Base-by-base conservation (phyloP, 2,888 invertebrate species). In the Cheilosia vernalis region DNA sequence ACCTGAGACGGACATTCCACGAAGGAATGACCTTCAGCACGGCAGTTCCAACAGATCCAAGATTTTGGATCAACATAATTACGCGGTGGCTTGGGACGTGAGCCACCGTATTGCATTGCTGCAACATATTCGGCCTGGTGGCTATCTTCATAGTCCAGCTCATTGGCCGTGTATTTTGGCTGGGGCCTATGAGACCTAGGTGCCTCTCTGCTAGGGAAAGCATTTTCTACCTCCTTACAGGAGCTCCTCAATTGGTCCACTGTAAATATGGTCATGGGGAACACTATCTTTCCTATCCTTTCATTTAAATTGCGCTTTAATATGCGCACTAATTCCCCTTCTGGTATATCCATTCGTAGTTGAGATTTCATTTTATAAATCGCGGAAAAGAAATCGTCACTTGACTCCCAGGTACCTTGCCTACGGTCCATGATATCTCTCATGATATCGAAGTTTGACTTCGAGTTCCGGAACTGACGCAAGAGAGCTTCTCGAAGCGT, bases 351-450 rank as follows among this genome's bases (percentile, higher is more conserved):
- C 27, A 27, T 27, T 6, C 27, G 5, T 5, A 27, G 5, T 27
- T 27, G 27, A 5, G 27, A 55, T 15, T 17, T 24, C n/a, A 30
- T 2, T 6, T 27, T 27, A 15, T 10, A 53, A 5, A 53, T 53
- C 2, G 53, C 24, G 2, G 24, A 15, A 2, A 53, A 27, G 7
- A 15, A 53, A 10, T 53, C 27, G 15, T 53, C 53, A 27, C 7
- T 53, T 5, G 30, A 27, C 53, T 53, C n/a, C 53, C 53, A 53
- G 15, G 27, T n/a, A 6, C 70, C 60, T 1, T 51, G 60, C 13
- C 24, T 27, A 3, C 72, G 51, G 2, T 53, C 42, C 30, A 53
- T 53, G 10, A 70, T 49, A 2, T 72, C 72, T 4, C 72, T 15
- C 61, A 61, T 53, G 0, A 72, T 17, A 4, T 72, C 60, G 6